Base-by-base conservation (phyloP, 2,888 invertebrate genomes). In the Hartigia nigra region DNA sequence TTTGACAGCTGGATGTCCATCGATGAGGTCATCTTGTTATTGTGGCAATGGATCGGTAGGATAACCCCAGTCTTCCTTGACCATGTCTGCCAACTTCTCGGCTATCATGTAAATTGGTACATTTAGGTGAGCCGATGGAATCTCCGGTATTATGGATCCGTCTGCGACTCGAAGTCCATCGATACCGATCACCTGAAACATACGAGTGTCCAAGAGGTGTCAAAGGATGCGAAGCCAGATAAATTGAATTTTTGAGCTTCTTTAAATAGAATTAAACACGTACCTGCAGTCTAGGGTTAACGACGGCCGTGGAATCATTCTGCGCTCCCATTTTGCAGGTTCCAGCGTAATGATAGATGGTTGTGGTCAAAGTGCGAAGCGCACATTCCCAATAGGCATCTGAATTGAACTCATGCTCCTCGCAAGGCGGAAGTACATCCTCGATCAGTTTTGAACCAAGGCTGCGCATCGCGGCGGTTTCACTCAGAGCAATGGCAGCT, bases 281-380 rank as follows among this genome's bases (percentile, higher is more conserved):
- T 1, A 95, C 94, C 83, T 91, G 91, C 4, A 96, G 89, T 84
- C 94, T 92, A 0, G 93, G 92, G 87, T 95, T 94, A 0, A 95
- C 95, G 0, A 95, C 94, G 0, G 95, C 94, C 0, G 92, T 91
- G 0, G 92, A 90, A 86, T 95, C 95, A 0, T 90, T 87, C 0
- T 86, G 75, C 0, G 94, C 94, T 0, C 95, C 95, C 95, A 95
- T 95, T 89, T 94, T 95, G 84, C 95, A 95, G 0, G 95, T 95
- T 1, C 95, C 93, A 11, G 83, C 83, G 83, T 94, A 94, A 88
- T 95, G 95, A 86, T 95, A 94, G 14, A 94, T 91, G 0, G 94
- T 94, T 14, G 93, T 87, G 0, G 94, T 93, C 9, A 94, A 87
- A 0, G 93, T 92, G 74, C 93, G 91, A 0, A 94, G 85, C 12